Conservation (phyloP, 1,140 invertebrate genomes). For the Euglossa dilemma region DNA sequence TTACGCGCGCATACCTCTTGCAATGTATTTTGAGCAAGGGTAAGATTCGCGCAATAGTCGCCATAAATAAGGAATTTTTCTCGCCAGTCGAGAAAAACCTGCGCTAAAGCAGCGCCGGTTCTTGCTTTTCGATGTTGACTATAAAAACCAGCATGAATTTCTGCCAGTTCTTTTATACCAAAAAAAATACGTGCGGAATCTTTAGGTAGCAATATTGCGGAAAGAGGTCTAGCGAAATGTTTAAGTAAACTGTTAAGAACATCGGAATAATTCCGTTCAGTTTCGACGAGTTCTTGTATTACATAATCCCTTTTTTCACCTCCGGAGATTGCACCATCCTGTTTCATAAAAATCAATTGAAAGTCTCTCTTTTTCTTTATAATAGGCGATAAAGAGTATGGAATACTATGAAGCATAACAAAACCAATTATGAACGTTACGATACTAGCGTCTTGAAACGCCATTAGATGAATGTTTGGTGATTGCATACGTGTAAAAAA, state of each 20-base stretch:
- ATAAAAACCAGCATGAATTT: constrained; percentile 93
- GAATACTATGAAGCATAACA: constrained; percentile 12
- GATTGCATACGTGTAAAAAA: constrained; percentile 32
- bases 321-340: constrained; percentile 79
- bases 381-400: background rate
- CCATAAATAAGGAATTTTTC: constrained; percentile 96
- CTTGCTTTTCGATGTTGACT: constrained; percentile 89
- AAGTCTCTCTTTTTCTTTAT: background rate
- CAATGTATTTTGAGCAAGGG: constrained; percentile 89
- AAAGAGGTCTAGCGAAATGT: constrained; percentile 91
- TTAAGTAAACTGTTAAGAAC: constrained; percentile 94
- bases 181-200: constrained; percentile 93
- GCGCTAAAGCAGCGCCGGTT: constrained; percentile 79
- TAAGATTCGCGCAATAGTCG: constrained; percentile 96
- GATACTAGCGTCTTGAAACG: background rate
- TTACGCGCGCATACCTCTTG: constrained; percentile 88
- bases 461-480: background rate
- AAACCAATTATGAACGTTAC: constrained; percentile 23
- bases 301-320: constrained; percentile 97
- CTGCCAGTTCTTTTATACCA: constrained; percentile 93
- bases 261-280: constrained; percentile 98
- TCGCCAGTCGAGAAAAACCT: constrained; percentile 94
- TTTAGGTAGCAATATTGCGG: constrained; percentile 87
- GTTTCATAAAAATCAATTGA: constrained; percentile 17
- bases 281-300: constrained; percentile 97